These are phyloP conservation scores for Sinonovacula constricta DNA, from an alignment of 1,140 invertebrate genomes.

Conservation along the genomic window DNA sequence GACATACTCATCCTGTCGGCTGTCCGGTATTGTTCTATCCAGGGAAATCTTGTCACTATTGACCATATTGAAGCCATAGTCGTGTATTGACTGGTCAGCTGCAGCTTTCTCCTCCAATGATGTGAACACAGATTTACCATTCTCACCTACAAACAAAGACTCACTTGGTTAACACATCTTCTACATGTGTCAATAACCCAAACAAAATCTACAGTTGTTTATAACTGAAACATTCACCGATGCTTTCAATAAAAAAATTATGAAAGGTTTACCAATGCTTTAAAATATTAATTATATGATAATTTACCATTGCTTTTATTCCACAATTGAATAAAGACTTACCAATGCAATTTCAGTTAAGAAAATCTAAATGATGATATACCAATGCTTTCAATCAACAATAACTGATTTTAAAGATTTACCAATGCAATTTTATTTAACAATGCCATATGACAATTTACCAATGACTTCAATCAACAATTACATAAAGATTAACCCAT, in stretches of 20 bases:
- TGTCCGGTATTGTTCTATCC: conserved; percentile 91
- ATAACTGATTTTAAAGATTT: too few relatives aligned
- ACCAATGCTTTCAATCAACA: too few relatives aligned
- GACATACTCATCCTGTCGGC: conserved; percentile 88
- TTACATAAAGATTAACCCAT: too few relatives aligned
- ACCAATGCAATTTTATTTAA: too few relatives aligned
- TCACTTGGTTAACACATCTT: background rate
- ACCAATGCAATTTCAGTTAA: too few relatives aligned
- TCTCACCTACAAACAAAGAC: conserved; percentile 66
- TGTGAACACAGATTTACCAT: conserved; percentile 73
- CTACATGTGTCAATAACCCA: background rate
- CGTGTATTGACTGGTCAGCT: conserved; percentile 77
- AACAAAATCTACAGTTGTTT: background rate
- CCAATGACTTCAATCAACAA: too few relatives aligned
- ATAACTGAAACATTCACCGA: background rate
- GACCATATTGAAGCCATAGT: conserved; percentile 97
- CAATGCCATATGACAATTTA: too few relatives aligned
- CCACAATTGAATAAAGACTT: too few relatives aligned
- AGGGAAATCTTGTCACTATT: conserved; percentile 96
- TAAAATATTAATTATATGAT: too few relatives aligned
- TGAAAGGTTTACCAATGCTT: background rate
- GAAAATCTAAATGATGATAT: too few relatives aligned
- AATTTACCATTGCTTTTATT: too few relatives aligned
- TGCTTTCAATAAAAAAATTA: background rate
- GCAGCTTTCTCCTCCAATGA: conserved; percentile 68